phyloP scores from a whole-genome alignment of 2,113 vertebrate genomes.

The Ceratotherium simum region DNA sequence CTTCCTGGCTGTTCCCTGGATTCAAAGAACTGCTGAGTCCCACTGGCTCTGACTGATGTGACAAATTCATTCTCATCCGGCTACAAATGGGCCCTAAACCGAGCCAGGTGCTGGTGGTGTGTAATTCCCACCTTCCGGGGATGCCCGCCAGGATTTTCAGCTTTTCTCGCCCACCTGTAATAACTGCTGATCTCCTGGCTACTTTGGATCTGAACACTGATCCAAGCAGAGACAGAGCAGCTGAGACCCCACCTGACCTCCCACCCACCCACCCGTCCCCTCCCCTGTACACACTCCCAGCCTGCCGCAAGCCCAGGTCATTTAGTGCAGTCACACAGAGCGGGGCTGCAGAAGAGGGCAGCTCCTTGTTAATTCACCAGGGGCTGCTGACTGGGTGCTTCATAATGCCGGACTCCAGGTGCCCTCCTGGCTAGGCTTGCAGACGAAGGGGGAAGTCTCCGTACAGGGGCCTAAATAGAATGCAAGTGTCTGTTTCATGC shows the following conservation, averaged over 20 bases:
- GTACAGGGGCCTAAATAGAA: neutral
- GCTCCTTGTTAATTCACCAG: neutral
- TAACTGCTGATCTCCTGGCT: neutral
- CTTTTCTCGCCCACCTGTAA: constrained; percentile 15
- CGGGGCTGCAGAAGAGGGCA: neutral
- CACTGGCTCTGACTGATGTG: neutral
- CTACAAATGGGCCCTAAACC: constrained; percentile 23
- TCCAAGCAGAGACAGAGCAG: neutral
- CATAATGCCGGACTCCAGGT: neutral
- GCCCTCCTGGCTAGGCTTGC: neutral
- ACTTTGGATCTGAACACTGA: neutral
- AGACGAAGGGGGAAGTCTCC: neutral
- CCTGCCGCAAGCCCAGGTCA: neutral
- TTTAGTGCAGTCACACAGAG: neutral
- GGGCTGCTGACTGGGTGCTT: neutral
- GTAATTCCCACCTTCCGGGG: neutral
- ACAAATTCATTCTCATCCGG: neutral
- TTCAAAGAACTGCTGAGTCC: neutral
- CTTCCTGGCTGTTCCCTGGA: neutral
- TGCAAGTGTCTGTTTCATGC: neutral
- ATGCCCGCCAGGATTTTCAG: constrained; percentile 10
- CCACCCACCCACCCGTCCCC: too few species aligned
- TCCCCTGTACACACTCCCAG: neutral
- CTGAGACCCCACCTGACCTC: neutral
- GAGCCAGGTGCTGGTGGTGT: neutral